Percentiles rank a stretch among this genome's conserved stretches.
These are phyloP conservation scores for Phortica variegata DNA, from an alignment of 1,140 invertebrate species.

Conservation along the genomic window DNA sequence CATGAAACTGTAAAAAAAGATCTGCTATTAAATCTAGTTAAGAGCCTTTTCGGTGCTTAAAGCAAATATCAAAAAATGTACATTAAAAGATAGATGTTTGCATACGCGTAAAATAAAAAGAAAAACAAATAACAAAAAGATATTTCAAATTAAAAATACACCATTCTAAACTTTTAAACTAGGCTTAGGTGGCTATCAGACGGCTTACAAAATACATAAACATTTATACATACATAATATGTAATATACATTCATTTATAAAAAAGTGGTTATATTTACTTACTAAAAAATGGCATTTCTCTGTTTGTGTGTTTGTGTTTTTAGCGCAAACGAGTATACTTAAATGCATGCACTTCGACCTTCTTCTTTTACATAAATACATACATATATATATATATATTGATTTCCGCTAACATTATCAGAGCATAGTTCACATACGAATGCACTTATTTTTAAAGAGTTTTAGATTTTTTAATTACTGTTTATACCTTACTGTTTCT, in stretches of 20 bases:
- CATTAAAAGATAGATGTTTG: constrained; percentile 25
- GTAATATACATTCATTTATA: constrained; percentile 21
- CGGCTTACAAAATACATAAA: constrained; percentile 26
- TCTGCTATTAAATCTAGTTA: background rate
- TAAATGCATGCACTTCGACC: constrained; percentile 28
- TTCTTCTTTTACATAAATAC: constrained; percentile 42
- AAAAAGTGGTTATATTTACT: too few species aligned
- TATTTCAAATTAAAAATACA: constrained; percentile 43
- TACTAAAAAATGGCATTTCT: constrained; percentile 53
- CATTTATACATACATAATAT: constrained; percentile 10
- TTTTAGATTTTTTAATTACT: too few species aligned
- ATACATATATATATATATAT: constrained; percentile 48
- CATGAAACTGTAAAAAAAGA: constrained; percentile 24
- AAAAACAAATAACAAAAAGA: constrained; percentile 34
- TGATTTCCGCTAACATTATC: constrained; percentile 18
- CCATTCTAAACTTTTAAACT: constrained; percentile 15
- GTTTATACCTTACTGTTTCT: too few species aligned
- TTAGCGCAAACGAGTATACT: too few species aligned
- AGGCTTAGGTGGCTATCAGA: constrained; percentile 24
- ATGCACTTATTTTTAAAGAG: too few species aligned
- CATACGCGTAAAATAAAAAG: constrained; percentile 25
- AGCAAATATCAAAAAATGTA: constrained; percentile 48
- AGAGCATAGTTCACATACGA: constrained; percentile 15
- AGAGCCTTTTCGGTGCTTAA: constrained; percentile 36
- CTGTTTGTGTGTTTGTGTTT: too few species aligned